Evolutionary conservation across 1,140 invertebrate species (phyloP), one percentile per base, ranked within the genome.

Genomic region (Cotesia vestalis): DNA sequence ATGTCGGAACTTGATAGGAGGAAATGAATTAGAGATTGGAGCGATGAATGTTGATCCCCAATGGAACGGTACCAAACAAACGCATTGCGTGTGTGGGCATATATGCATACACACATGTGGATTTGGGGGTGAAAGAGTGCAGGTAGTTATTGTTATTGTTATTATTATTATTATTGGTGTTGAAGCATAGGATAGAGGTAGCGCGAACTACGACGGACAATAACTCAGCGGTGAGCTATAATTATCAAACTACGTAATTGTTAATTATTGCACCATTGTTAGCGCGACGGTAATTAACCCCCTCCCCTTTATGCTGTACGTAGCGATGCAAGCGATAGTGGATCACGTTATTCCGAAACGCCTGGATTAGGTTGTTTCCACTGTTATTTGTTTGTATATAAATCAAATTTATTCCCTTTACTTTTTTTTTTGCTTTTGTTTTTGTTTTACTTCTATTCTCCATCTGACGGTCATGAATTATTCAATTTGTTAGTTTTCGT

Each of bases 221-320:
- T 82, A 84, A 84, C 81, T 81, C 80, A 81, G 66, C 72, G 62
- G 67, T 62, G 70, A 74, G 77, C 73, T 80, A 78, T 80, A 80
- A 85, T 85, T 84, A 83, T 78, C 80, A 78, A 77, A 76, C 78
- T 77, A 77, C 73, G 76, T 84, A 83, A 85, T 85, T 84, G 81
- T 84, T 85, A 83, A 85, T 85, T 83, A 83, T 82, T 79, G 80
- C 74, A 72, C 81, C 70, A 83, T 83, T 83, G 79, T 83, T 82
- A 73, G 17, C 57, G 70, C 63, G 63, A 35, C 61, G 73, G 75
- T 79, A 80, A 81, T 82, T 82, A 80, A 81, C 75, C 76, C 74
- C 66, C 75, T 55, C n/a, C 53, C 74, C 66, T 73, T 55, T 55
- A 9, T 55, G n/a, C 53, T 17, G 17, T 11, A 46, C 40, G 40